Evolutionary conservation across 2,113 vertebrate genomes (phyloP), one percentile per base, ranked within the genome.

Genomic region (Nothobranchius furzeri): DNA sequence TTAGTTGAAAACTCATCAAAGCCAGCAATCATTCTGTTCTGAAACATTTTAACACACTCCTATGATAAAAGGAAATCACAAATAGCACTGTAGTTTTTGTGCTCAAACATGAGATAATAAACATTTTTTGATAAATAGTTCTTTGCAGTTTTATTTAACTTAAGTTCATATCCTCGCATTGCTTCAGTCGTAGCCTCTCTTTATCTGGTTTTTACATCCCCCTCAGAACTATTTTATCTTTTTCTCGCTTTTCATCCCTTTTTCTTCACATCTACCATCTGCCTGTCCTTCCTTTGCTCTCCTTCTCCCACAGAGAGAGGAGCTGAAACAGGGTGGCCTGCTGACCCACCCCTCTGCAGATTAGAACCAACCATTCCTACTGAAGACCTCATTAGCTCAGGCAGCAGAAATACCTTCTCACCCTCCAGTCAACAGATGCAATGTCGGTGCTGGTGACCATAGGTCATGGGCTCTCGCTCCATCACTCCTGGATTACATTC

Each of bases 381-480:
- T 76, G 76, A 86, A 85, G 64, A 78, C 70, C 83, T 83, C 53
- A 73, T 87, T 87, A 82, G 53, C 50, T 35, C 30, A 64, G 54
- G 57, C 56, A 72, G 62, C 51, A 1, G 20, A 20, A 20, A 20
- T 20, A 1, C 20, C 20, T 20, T 20, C 20, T 20, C 20, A 20
- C 20, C 20, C 20, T 20, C 20, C 20, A 20, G 20, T 20, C 20
- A 20, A 20, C 20, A 20, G 20, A 20, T 20, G 20, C 20, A 20
- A 20, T 20, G 20, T 1, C 20, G 20, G 20, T 20, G 20, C 20
- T 20, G 20, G 20, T 20, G 20, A 20, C 20, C 20, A 20, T 20
- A 20, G 20, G 20, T 20, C 20, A 20, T 20, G 20, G 20, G 20
- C 20, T 20, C 20, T 20, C 20, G 20, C 20, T 20, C 20, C 20